Evolutionary conservation across 2,888 invertebrate genomes (phyloP), one percentile per base, ranked within the genome.

Genomic region (Linhomoeus sp.): DNA sequence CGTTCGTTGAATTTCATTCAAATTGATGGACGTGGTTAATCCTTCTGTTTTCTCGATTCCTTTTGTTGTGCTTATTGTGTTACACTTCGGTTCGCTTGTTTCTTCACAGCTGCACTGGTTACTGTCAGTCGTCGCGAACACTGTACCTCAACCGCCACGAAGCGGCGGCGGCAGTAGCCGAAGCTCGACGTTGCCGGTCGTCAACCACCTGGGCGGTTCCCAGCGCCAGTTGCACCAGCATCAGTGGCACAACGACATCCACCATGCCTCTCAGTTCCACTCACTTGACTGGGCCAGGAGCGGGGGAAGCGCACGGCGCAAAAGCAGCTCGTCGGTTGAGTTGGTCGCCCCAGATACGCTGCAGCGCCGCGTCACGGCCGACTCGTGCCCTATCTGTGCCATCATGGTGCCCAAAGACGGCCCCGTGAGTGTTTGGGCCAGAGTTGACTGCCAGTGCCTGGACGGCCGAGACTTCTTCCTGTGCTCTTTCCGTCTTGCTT

Each of bases 341-440:
- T 52, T 54, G 51, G 53, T 58, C 46, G 50, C 47, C 35, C 55
- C 56, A n/a, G 57, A 58, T 45, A 54, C 55, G 17, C 49, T 56
- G 5, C 53, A 52, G 44, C 54, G 53, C 39, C 42, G 52, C 22
- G 56, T 56, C 40, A 53, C 54, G 14, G 49, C 51, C 35, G 56
- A 59, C 43, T 58, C 61, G 45, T 61, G 61, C 56, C 58, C 61
- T 35, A 56, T 61, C 36, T 61, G 61, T 50, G 58, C 60, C 46
- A 43, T 61, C 43, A 55, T 61, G 54, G 49, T 58, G 50, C 58
- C 59, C 19, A 50, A 54, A 43, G n/a, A n/a, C n/a, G 53, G 53
- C 22, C 49, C 45, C 29, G 29, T 29, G 29, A 29, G 29, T 29
- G 29, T 5, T 29, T 5, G 7, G 5, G 29, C 29, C 12, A 12